Base-by-base conservation (phyloP, 2,888 invertebrate genomes). In the Prosapia bicincta region DNA sequence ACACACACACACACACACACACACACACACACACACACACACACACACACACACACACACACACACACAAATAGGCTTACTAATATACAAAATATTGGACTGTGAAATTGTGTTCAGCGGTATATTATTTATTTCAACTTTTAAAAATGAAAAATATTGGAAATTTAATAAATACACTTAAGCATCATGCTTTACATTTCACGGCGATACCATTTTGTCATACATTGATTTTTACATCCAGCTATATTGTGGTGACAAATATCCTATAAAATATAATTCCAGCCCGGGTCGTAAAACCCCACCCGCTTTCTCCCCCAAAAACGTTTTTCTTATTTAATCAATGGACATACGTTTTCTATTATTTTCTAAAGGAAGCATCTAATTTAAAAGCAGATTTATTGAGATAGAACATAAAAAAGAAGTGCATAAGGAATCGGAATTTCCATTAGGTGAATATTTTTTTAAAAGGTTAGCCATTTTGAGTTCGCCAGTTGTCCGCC, bases 401-500 rank as follows among this genome's bases (percentile, higher is more conserved):
- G 15, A 38, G 38, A 13, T 13, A 38, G 38, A 38, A 38, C 13
- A 13, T 38, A 38, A 38, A 28, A 38, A 38, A 38, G 13, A 9
- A 38, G 38, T 38, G 5, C 38, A 38, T 38, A 38, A 38, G 38
- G 38, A 38, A 38, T 15, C 13, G 38, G 38, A 38, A 38, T 38
- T 9, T 38, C 38, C 38, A 38, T 38, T 38, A 38, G 38, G 13
- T 38, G 38, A 38, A 38, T 38, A 38, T 38, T 38, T 38, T 28
- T 38, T 38, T 38, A 38, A 38, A 38, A 38, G 38, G 38, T 38
- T 38, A 38, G 38, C 38, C 38, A 38, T 38, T 38, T 38, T 38
- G 38, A 38, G 38, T 38, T 38, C 38, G 38, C 38, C 13, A 38
- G 38, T 38, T 66, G 70, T 25, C 68, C 54, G 68, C 72, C 76